Evolutionary conservation across 2,888 invertebrate species (phyloP).

Genomic region (Vesta saturnalis): DNA sequence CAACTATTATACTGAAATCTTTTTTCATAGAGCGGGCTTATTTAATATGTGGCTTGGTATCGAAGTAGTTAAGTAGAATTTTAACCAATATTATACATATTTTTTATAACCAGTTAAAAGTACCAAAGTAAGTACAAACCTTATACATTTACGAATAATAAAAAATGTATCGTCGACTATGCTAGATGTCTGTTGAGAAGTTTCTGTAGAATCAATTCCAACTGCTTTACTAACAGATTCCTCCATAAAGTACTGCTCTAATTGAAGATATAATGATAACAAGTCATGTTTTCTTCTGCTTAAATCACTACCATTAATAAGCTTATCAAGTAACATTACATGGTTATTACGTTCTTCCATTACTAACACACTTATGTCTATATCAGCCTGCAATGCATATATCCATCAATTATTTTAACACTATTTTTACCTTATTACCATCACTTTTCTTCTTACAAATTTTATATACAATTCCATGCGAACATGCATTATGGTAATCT

Average conservation of each 20-base stretch:
- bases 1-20: too few species aligned
- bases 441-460: conserved; percentile 82
- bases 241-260: conserved; percentile 95
- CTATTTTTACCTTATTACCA: conserved; percentile 63
- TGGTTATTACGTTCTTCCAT: conserved; percentile 63
- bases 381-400: conserved; percentile 72
- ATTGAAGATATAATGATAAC: conserved; percentile 86
- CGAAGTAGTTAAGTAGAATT: too few species aligned
- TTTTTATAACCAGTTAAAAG: not conserved
- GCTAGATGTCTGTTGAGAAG: conserved; percentile 83
- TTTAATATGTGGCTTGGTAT: too few species aligned
- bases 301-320: conserved; percentile 77
- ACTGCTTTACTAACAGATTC: conserved; percentile 95
- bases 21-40: too few species aligned
- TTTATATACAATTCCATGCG: conserved; percentile 90
- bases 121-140: conserved; percentile 64
- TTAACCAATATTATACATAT: too few species aligned
- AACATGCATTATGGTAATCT: conserved; percentile 91
- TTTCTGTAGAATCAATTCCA: conserved; percentile 77
- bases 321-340: conserved; percentile 68
- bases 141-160: conserved; percentile 93
- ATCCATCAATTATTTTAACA: conserved; percentile 27
- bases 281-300: conserved; percentile 83
- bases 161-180: conserved; percentile 98
- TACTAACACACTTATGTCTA: conserved; percentile 69